phyloP scores from a whole-genome alignment of 2,797 vertebrate species.

The Lacerta bilineata region DNA sequence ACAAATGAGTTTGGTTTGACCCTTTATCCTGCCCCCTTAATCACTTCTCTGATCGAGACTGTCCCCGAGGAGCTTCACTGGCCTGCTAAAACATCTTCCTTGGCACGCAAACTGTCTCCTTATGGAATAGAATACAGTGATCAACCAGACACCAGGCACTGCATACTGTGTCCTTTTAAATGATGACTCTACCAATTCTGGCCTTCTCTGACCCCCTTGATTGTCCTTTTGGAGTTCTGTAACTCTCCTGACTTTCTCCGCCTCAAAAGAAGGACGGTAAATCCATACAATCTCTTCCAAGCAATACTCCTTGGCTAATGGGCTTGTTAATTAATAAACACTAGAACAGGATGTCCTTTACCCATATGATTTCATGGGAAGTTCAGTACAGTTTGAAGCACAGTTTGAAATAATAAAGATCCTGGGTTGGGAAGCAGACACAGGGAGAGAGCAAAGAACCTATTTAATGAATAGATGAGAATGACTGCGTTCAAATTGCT shows the following conservation, averaged over 20 bases:
- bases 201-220: conserved; percentile 45
- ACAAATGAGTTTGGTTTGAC: conserved; percentile 76
- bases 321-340: conserved; percentile 19
- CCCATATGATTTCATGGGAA: conserved; percentile 27
- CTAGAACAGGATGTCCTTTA: conserved; percentile 11
- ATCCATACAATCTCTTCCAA: conserved; percentile 45
- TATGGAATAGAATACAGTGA: conserved; percentile 9
- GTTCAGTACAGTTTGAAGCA: conserved; percentile 6
- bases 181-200: conserved; percentile 48
- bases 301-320: conserved; percentile 23
- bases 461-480: neutral
- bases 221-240: conserved; percentile 47
- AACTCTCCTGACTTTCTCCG: conserved; percentile 39
- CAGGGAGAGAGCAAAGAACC: conserved; percentile 1
- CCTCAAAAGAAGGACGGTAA: conserved; percentile 43
- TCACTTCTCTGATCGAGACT: conserved; percentile 77
- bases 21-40: conserved; percentile 68
- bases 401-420: conserved; percentile 1
- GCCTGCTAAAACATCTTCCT: conserved; percentile 59
- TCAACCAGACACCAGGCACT: conserved; percentile 44
- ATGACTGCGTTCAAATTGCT: neutral
- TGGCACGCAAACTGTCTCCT: conserved; percentile 59
- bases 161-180: conserved; percentile 36
- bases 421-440: neutral
- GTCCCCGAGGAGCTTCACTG: conserved; percentile 67